phyloP scores from a whole-genome alignment of 2,113 vertebrate genomes.

The Crotophaga sulcirostris region DNA sequence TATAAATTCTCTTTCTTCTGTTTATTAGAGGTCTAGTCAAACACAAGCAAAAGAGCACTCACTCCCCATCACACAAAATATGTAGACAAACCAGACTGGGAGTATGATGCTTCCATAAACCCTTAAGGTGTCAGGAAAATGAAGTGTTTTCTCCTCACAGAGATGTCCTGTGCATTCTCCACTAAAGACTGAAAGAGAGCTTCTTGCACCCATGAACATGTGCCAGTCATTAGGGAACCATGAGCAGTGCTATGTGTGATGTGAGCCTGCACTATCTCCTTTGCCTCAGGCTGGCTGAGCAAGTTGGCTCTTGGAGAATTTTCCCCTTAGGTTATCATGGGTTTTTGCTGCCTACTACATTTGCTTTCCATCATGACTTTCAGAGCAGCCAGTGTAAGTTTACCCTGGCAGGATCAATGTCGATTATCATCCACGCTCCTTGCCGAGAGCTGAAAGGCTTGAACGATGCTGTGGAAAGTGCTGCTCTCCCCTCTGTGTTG shows the following conservation, averaged over 20 bases:
- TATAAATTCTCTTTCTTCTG: background rate
- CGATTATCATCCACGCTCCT: background rate
- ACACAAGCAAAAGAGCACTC: background rate
- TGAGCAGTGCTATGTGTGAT: background rate
- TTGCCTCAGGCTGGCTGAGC: background rate
- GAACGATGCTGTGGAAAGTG: background rate
- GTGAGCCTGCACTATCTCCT: background rate
- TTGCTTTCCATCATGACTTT: background rate
- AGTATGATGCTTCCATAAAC: background rate
- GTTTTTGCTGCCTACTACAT: background rate
- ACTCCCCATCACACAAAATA: background rate
- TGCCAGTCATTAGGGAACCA: accelerated
- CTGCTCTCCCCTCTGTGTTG: background rate
- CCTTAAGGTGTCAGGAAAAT: background rate
- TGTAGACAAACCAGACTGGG: background rate
- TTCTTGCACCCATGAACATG: background rate
- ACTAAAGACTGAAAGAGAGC: background rate
- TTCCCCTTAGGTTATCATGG: accelerated
- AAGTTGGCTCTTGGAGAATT: background rate
- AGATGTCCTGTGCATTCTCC: background rate
- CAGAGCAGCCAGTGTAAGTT: background rate
- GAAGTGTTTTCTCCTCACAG: background rate
- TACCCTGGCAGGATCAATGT: background rate
- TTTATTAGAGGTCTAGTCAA: background rate
- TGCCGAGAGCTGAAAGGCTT: background rate